These are phyloP conservation scores for Drosophila seguyi DNA, from an alignment of 1,140 invertebrate genomes.

Conservation along the genomic window DNA sequence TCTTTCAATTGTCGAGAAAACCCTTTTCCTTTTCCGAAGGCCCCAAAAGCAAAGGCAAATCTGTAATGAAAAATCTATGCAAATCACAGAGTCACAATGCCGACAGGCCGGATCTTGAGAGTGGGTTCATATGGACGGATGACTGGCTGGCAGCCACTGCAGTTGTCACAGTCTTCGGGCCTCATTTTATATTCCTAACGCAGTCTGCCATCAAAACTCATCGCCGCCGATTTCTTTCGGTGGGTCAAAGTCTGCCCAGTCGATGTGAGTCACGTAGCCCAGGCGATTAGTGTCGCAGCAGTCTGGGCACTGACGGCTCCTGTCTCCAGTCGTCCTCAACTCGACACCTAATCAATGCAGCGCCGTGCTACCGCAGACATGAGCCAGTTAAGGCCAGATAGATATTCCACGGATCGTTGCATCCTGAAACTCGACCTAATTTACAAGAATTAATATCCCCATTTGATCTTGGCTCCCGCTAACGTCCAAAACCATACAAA, in stretches of 20 bases:
- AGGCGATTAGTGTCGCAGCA: constrained; percentile 29
- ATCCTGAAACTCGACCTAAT: not conserved
- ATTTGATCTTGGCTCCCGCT: not conserved
- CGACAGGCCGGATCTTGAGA: constrained; percentile 25
- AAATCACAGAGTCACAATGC: constrained; percentile 56
- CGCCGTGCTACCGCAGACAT: not conserved
- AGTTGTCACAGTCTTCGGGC: constrained; percentile 39
- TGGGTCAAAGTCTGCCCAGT: constrained; percentile 33
- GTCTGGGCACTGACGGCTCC: constrained; percentile 7
- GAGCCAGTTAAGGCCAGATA: not conserved
- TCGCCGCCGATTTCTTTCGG: constrained; percentile 59
- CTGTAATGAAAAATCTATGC: constrained; percentile 80
- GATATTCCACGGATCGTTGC: constrained; percentile 4
- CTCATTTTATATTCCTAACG: constrained; percentile 73
- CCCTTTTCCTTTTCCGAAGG: constrained; percentile 33
- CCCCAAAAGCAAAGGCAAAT: constrained; percentile 47
- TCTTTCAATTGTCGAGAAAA: constrained; percentile 31
- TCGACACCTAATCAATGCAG: constrained; percentile 16
- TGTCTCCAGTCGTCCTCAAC: constrained; percentile 12
- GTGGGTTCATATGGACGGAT: constrained; percentile 48
- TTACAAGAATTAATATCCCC: constrained; percentile 7
- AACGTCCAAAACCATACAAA: not conserved
- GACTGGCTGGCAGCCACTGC: constrained; percentile 60
- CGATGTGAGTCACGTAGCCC: constrained; percentile 55
- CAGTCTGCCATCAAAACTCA: constrained; percentile 69